These are phyloP conservation scores for Uria aalge DNA, from an alignment of 2,113 vertebrate genomes.

Conservation along the genomic window DNA sequence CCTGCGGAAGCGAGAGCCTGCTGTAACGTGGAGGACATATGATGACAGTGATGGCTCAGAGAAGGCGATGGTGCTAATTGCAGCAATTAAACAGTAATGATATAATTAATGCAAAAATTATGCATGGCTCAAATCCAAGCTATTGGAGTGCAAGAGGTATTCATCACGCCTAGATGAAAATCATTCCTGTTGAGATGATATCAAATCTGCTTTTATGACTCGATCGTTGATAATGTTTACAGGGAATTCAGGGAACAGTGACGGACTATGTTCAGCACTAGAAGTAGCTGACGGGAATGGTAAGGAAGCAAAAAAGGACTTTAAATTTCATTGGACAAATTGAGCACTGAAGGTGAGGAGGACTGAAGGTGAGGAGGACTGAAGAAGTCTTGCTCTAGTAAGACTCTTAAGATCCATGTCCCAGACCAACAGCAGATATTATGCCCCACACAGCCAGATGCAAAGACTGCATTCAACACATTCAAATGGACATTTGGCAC, in stretches of 20 bases:
- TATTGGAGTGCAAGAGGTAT: slow-evolving; percentile 1
- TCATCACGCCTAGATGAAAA: slow-evolving; percentile 26
- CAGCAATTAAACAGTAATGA: slow-evolving; percentile 25
- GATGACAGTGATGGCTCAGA: slow-evolving; percentile 33
- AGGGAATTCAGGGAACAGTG: background rate
- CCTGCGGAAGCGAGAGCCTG: background rate
- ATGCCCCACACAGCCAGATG: background rate
- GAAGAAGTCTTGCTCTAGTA: background rate
- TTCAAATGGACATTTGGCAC: background rate
- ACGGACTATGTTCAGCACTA: background rate
- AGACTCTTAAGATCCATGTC: background rate
- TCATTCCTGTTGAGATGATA: background rate
- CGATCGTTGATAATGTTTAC: background rate
- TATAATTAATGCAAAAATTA: slow-evolving; percentile 52
- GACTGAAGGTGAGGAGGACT: background rate
- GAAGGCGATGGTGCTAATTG: slow-evolving; percentile 47
- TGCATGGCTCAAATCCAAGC: slow-evolving; percentile 39
- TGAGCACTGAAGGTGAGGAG: background rate
- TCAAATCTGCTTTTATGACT: background rate
- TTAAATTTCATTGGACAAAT: background rate
- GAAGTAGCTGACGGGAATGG: background rate
- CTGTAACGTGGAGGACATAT: background rate
- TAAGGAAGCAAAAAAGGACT: background rate
- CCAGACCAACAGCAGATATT: background rate
- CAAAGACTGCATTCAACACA: background rate